A percentile compares a stretch with the other conserved stretches of the same genome.
Evolutionary conservation across 1,140 invertebrate species (phyloP).

Genomic region (Drosophila melanogaster): Release_6_plus_ISO1_MT NT_033777.3:17061001-17061500

Average conservation of each 20-base stretch:
- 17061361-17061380: not conserved
- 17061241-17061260: not conserved
- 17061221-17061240: not conserved
- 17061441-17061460: constrained; percentile 9
- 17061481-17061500: constrained; percentile 33
- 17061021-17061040: constrained; percentile 5
- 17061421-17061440: not conserved
- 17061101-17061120: constrained; percentile 37
- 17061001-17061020: constrained; percentile 42
- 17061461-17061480: constrained; percentile 10
- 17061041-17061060: constrained; percentile 32
- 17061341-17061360: not conserved
- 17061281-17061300: not conserved
- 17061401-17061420: not conserved
- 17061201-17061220: constrained; percentile 6
- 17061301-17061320: not conserved
- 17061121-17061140: constrained; percentile 17
- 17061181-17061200: constrained; percentile 12
- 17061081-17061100: constrained; percentile 45
- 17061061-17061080: constrained; percentile 47
- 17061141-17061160: constrained; percentile 4
- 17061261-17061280: not conserved
- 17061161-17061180: constrained; percentile 18
- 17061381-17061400: not conserved
- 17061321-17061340: not conserved